phyloP scores from a whole-genome alignment of 1,140 invertebrate species.

The Bacillus rossius region DNA sequence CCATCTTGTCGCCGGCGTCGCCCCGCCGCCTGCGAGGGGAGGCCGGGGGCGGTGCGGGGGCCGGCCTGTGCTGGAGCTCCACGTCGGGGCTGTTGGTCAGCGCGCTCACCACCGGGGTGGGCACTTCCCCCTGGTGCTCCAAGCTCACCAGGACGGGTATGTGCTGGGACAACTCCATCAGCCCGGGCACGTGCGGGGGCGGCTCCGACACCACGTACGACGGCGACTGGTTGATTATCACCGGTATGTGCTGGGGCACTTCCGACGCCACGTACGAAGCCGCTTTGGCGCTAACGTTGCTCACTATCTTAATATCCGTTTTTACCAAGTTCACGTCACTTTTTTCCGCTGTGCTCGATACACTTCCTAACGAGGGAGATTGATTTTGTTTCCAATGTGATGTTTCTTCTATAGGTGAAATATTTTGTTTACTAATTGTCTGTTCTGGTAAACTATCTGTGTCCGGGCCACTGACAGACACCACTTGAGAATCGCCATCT shows the following conservation, averaged over 20 bases:
- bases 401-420: slow-evolving; percentile 7
- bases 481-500: background rate
- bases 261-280: background rate
- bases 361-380: slow-evolving; percentile 1
- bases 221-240: background rate
- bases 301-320: background rate
- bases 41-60: background rate
- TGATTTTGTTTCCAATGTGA: slow-evolving; percentile 6
- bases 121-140: too few species aligned
- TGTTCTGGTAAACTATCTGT: background rate
- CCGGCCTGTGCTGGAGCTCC: background rate
- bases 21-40: background rate
- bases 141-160: too few species aligned
- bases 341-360: slow-evolving; percentile 7
- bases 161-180: too few species aligned
- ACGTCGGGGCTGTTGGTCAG: background rate
- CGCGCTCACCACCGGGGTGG: slow-evolving; percentile 6
- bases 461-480: slow-evolving; percentile 7
- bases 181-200: background rate
- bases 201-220: background rate
- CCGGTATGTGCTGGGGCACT: background rate
- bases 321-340: background rate
- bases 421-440: slow-evolving; percentile 9
- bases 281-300: background rate
- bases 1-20: too few species aligned